Conservation (phyloP, 1,140 invertebrate species). For the Atta colombica region DNA sequence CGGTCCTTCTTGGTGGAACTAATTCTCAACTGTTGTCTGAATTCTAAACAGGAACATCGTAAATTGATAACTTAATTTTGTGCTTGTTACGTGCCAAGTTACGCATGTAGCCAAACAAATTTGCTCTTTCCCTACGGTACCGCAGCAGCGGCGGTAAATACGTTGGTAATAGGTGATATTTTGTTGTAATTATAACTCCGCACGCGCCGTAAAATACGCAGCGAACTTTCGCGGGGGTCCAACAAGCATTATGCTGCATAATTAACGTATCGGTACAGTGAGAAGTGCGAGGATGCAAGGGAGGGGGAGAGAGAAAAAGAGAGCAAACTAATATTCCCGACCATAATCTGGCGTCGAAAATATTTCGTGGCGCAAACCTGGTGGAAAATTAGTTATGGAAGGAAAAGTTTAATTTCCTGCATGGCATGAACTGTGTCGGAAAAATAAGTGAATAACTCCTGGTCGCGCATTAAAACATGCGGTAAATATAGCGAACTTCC, state of each 20-base stretch:
- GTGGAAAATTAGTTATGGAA: conserved; percentile 52
- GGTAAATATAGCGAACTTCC: conserved; percentile 39
- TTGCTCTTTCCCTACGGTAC: conserved; percentile 4
- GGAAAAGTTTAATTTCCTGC: conserved; percentile 62
- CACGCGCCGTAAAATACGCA: conserved; percentile 10
- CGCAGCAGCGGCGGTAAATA: not conserved
- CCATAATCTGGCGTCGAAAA: conserved; percentile 48
- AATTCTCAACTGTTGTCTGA: conserved; percentile 20
- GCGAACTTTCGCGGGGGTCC: conserved; percentile 27
- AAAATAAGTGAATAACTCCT: conserved; percentile 48
- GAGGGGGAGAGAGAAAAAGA: not conserved
- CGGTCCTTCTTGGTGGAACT: not conserved
- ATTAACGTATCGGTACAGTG: conserved; percentile 42
- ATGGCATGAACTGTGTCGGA: conserved; percentile 23
- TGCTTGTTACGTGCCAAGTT: not conserved
- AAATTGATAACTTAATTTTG: conserved; percentile 42
- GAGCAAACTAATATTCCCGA: conserved; percentile 18
- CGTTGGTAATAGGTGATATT: conserved; percentile 36
- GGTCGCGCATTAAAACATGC: conserved; percentile 33
- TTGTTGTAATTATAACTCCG: conserved; percentile 23
- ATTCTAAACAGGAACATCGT: not conserved
- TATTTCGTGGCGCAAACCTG: conserved; percentile 37
- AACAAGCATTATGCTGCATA: conserved; percentile 35
- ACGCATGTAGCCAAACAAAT: conserved; percentile 29
- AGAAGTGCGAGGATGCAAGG: not conserved